These are phyloP conservation scores for Ctenopoma kingsleyae DNA, from an alignment of 2,797 vertebrate species.

Conservation along the genomic window DNA sequence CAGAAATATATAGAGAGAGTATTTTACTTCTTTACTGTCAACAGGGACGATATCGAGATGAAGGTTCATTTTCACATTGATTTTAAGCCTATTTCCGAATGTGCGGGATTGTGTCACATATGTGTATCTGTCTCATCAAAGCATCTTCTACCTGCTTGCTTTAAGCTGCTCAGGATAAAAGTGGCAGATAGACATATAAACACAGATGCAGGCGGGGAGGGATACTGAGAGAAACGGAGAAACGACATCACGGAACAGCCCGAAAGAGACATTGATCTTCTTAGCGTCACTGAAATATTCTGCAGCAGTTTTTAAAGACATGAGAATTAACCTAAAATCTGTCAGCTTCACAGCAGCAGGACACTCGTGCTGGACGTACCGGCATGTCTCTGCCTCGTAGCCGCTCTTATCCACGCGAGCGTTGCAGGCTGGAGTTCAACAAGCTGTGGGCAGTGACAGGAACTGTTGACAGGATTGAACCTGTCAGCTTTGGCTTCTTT, in stretches of 20 bases:
- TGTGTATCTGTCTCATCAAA: not conserved
- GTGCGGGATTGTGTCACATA: not conserved
- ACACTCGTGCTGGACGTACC: constrained; percentile 5
- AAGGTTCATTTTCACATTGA: not conserved
- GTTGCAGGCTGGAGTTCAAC: not conserved
- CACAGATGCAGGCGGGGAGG: constrained; percentile 1
- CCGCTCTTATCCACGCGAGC: not conserved
- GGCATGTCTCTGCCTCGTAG: not conserved
- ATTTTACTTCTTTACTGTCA: not conserved
- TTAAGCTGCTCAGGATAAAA: constrained; percentile 13
- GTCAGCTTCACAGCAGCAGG: constrained; percentile 17
- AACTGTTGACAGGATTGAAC: constrained; percentile 10
- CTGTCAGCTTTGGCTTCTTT: constrained; percentile 7
- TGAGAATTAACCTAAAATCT: constrained; percentile 1
- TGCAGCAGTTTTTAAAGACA: constrained; percentile 22
- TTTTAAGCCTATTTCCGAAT: constrained; percentile 14
- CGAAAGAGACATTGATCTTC: constrained; percentile 37
- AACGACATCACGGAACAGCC: not conserved
- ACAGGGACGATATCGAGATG: not conserved
- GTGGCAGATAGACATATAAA: not conserved
- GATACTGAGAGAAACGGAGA: not conserved
- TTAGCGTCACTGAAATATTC: constrained; percentile 28
- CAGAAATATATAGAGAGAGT: no score
- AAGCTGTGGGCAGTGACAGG: not conserved
- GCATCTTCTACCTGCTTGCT: constrained; percentile 20